These are phyloP conservation scores for Melieria crassipennis DNA, from an alignment of 2,888 invertebrate species.

Conservation along the genomic window DNA sequence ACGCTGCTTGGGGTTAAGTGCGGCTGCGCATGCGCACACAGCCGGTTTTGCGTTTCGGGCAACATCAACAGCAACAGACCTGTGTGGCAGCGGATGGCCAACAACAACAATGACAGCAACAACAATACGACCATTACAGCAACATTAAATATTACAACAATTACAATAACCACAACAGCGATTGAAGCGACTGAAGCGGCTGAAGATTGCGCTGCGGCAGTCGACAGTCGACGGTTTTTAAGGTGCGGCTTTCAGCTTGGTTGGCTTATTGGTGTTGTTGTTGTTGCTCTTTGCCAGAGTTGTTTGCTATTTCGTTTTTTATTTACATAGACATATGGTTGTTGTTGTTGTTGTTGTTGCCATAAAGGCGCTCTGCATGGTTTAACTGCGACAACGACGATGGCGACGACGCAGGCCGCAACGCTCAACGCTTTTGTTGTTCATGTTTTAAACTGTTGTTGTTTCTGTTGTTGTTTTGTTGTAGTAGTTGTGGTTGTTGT, in stretches of 20 bases:
- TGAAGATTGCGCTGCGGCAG: background rate
- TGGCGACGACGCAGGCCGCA: too few species aligned
- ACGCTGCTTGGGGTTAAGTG: too few species aligned
- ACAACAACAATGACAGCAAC: too few species aligned
- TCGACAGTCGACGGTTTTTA: constrained; percentile 17
- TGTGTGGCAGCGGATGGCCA: too few species aligned
- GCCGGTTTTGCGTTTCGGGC: too few species aligned
- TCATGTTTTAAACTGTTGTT: constrained; percentile 42
- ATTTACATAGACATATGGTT: constrained; percentile 28
- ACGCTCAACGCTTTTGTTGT: constrained; percentile 10
- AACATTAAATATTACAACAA: too few species aligned
- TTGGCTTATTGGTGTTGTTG: constrained; percentile 36
- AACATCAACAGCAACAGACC: too few species aligned
- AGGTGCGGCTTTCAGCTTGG: constrained; percentile 21
- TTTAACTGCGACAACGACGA: too few species aligned
- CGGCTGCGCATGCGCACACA: too few species aligned
- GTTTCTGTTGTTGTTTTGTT: constrained; percentile 27
- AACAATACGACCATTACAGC: too few species aligned
- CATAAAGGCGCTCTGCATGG: too few species aligned
- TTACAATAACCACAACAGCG: background rate
- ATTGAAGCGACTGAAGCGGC: background rate
- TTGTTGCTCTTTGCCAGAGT: constrained; percentile 38
- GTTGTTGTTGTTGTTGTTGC: constrained; percentile 26
- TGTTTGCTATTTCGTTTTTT: constrained; percentile 27
- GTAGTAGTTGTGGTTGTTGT: too few species aligned